Percentiles rank a stretch among this genome's conserved stretches.
These are phyloP conservation scores for Chaetodon trifasciatus DNA, from an alignment of 2,797 vertebrate genomes.

Conservation along the genomic window DNA sequence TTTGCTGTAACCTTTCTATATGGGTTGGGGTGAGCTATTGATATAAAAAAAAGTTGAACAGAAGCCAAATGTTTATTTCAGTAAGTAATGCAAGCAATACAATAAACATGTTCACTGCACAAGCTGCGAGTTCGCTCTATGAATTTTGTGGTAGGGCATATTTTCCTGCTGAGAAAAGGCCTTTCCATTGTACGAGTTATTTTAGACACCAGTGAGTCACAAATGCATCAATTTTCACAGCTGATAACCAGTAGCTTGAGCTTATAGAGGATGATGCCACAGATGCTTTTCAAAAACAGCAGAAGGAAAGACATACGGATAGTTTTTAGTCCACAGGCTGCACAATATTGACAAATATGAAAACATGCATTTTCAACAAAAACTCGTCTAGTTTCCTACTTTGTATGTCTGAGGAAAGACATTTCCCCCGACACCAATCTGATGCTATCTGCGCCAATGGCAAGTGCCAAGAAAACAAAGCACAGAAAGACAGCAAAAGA, in stretches of 20 bases:
- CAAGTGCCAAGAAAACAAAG: conserved; percentile 41
- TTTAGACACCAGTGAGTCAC: conserved; percentile 76
- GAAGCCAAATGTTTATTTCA: conserved; percentile 39
- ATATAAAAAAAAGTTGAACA: conserved; percentile 10
- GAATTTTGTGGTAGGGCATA: conserved; percentile 41
- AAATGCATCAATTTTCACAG: conserved; percentile 79
- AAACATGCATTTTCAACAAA: conserved; percentile 67
- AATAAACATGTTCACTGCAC: conserved; percentile 24
- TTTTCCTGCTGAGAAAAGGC: conserved; percentile 57
- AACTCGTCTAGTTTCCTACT: conserved; percentile 45
- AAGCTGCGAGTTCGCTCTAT: conserved; percentile 18
- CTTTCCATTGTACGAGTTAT: conserved; percentile 73
- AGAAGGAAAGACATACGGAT: conserved; percentile 76
- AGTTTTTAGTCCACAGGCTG: conserved; percentile 68
- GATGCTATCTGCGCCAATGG: conserved; percentile 26
- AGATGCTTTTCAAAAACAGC: conserved; percentile 76
- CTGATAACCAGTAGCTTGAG: conserved; percentile 76
- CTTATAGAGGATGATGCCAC: conserved; percentile 78
- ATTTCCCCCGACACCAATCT: conserved; percentile 47
- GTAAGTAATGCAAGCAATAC: conserved; percentile 5
- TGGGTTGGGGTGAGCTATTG: background rate
- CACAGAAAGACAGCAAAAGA: conserved; percentile 20
- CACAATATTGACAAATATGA: conserved; percentile 74
- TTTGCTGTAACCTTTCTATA: conserved; percentile 5
- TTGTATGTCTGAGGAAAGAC: conserved; percentile 54